Evolutionary conservation across 2,113 vertebrate genomes (phyloP), one percentile per base, ranked within the genome.

Genomic region (Neodontobutis hainanensis): DNA sequence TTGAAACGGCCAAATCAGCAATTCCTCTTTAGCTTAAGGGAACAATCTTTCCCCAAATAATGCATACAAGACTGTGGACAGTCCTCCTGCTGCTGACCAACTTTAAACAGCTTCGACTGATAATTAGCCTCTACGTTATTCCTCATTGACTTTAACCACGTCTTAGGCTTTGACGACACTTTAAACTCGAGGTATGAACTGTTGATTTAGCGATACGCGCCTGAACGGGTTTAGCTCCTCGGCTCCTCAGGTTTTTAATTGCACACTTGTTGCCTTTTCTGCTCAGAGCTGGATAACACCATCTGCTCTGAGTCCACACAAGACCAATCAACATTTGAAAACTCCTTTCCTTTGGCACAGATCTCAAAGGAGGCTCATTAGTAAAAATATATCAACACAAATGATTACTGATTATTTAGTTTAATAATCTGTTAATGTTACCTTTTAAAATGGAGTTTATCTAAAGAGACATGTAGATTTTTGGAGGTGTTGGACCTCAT

Each of bases 231-330:
- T 76, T 70, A 27, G 46, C 51, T 72, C 65, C 49, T 53, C 38
- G 59, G 74, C 65, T 89, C 82, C 49, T 84, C 72, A 15, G 77
- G 62, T 49, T 61, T 78, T 80, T 92, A 90, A 92, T 92, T 91
- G 85, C 81, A 87, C 88, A 89, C 87, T 84, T 91, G 90, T 89
- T 87, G 87, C 85, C 69, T 14, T 73, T 44, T 56, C 68, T 72
- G 52, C 71, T 79, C 42, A 3, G 60, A 76, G 70, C 69, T 69
- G 60, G 70, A 85, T 66, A 75, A 70, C 75, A 83, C 90, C 92
- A 93, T 91, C 91, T 93, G 91, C 48, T 90, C 85, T 8, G 8
- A 51, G 81, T 80, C 82, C 60, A 16, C 81, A 61, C 75, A 77
- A 76, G 65, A 77, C 85, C 69, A 76, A 78, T 82, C 69, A 76